phyloP scores from a whole-genome alignment of 2,888 invertebrate genomes.

The Leptinotarsa rubiginosa region DNA sequence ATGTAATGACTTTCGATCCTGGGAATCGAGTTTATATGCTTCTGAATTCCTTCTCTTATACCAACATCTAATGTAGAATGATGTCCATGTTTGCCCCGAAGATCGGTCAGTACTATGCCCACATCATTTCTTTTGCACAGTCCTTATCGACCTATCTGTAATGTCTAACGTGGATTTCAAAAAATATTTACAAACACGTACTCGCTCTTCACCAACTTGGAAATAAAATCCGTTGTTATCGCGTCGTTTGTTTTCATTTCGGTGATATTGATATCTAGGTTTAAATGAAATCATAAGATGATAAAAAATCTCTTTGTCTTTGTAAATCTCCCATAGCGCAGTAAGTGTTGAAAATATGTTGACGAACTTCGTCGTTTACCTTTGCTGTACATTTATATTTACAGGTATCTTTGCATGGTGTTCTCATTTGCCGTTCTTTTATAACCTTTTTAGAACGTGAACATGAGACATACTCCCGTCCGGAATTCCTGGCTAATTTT shows the following conservation, averaged over 20 bases:
- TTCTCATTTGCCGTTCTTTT: neutral
- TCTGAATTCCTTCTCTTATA: constrained; percentile 2
- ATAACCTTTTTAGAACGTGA: neutral
- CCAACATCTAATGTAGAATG: constrained; percentile 9
- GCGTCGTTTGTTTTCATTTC: constrained; percentile 24
- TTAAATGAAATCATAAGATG: constrained; percentile 17
- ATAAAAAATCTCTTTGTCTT: constrained; percentile 25
- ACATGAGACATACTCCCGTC: neutral
- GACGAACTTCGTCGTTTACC: neutral
- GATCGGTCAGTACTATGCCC: neutral
- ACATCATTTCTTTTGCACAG: constrained; percentile 11
- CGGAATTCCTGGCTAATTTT: constrained; percentile 3
- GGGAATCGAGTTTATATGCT: constrained; percentile 12
- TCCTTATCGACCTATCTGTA: constrained; percentile 25
- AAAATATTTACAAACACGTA: constrained; percentile 26
- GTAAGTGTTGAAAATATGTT: constrained; percentile 8
- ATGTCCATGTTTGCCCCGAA: constrained; percentile 5
- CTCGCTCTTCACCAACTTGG: constrained; percentile 7
- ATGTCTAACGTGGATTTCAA: constrained; percentile 26
- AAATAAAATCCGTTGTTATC: constrained; percentile 28
- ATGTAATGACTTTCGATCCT: constrained; percentile 9
- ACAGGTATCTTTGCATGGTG: constrained; percentile 8
- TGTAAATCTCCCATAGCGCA: constrained; percentile 10
- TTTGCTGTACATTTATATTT: constrained; percentile 9
- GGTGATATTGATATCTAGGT: constrained; percentile 26